Conservation (phyloP, 1,140 invertebrate genomes). For the Ceratina australensis region DNA sequence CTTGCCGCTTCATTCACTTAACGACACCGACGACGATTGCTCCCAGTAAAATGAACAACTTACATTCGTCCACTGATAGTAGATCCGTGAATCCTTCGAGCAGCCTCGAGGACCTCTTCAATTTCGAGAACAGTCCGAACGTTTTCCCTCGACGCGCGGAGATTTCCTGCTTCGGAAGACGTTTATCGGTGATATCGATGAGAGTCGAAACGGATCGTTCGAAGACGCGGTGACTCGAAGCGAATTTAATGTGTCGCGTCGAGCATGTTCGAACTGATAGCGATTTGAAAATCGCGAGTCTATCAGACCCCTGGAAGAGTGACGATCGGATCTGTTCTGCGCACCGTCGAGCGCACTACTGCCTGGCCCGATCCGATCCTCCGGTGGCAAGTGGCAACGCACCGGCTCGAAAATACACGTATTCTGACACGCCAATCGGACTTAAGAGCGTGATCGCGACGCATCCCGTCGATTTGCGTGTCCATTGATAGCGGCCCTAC, state of each 20-base stretch:
- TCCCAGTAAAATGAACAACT: slow-evolving; percentile 24
- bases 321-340: slow-evolving; percentile 46
- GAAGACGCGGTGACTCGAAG: background rate
- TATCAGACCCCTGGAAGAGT: slow-evolving; percentile 13
- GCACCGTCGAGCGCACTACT: slow-evolving; percentile 66
- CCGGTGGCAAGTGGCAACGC: slow-evolving; percentile 29
- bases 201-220: background rate
- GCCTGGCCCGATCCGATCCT: slow-evolving; percentile 42
- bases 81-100: background rate
- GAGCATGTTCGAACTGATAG: background rate
- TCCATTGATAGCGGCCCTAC: slow-evolving; percentile 13
- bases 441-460: slow-evolving; percentile 34
- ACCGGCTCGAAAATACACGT: slow-evolving; percentile 52
- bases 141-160: background rate
- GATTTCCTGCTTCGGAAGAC: background rate
- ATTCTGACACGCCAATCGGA: slow-evolving; percentile 58
- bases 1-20: slow-evolving; percentile 14
- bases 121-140: background rate
- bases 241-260: background rate
- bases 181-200: background rate
- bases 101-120: background rate
- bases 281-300: slow-evolving; percentile 5
- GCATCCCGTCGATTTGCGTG: slow-evolving; percentile 18
- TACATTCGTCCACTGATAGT: slow-evolving; percentile 25
- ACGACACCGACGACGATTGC: slow-evolving; percentile 23